Evolutionary conservation across 2,888 invertebrate genomes (phyloP).

Genomic region (Cheilosia scutellata): DNA sequence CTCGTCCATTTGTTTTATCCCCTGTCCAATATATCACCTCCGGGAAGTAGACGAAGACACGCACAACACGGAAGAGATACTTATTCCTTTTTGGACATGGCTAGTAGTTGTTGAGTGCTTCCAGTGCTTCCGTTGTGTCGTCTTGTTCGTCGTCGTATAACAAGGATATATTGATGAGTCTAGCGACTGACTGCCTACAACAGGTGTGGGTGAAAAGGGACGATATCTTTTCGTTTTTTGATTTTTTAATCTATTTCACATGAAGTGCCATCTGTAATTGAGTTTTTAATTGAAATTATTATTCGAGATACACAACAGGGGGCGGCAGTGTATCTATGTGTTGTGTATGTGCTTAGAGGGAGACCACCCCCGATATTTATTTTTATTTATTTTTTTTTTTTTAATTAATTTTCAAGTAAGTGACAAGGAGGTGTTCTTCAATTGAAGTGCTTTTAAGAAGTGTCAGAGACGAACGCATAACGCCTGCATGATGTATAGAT

Average conservation of each 20-base stretch:
- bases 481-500: slow-evolving; percentile 4
- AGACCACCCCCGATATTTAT: slow-evolving; percentile 8
- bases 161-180: slow-evolving; percentile 59
- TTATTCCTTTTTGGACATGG: slow-evolving; percentile 16
- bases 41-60: slow-evolving; percentile 16
- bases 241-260: slow-evolving; percentile 61
- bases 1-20: slow-evolving; percentile 62
- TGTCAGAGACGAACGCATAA: slow-evolving; percentile 45
- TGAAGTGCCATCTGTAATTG: slow-evolving; percentile 78
- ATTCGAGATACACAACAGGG: slow-evolving; percentile 61
- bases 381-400: slow-evolving; percentile 22
- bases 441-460: slow-evolving; percentile 54
- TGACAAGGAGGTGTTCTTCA: slow-evolving; percentile 37
- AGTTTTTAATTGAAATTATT: slow-evolving; percentile 79
- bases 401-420: slow-evolving; percentile 72
- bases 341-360: neutral
- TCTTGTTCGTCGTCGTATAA: slow-evolving; percentile 8
- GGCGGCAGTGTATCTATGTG: neutral
- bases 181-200: slow-evolving; percentile 16
- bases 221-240: neutral
- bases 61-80: slow-evolving; percentile 33
- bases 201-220: slow-evolving; percentile 2
- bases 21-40: slow-evolving; percentile 61
- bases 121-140: slow-evolving; percentile 5
- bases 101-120: slow-evolving; percentile 24